Evolutionary conservation across 2,113 vertebrate species (phyloP).

Genomic region (Ptyas mucosa): DNA sequence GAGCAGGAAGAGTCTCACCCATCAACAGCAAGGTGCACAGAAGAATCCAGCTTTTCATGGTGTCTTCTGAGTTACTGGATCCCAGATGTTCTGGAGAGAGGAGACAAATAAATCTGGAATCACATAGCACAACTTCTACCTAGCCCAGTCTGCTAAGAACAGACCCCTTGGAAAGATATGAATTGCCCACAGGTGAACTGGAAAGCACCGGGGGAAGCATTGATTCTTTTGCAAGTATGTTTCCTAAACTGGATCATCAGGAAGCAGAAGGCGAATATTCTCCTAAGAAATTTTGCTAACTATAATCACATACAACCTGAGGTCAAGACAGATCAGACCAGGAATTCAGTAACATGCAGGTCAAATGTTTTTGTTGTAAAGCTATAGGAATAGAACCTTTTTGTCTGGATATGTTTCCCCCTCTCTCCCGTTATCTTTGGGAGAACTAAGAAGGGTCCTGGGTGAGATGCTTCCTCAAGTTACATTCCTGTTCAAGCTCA

Average conservation of each 20-base stretch:
- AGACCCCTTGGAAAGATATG: neutral
- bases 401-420: neutral
- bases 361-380: neutral
- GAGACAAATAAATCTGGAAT: neutral
- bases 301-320: neutral
- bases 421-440: neutral
- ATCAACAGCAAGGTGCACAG: slow-evolving; percentile 67
- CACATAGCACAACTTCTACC: no score
- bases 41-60: slow-evolving; percentile 54
- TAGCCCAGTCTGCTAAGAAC: no score
- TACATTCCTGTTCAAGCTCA: neutral
- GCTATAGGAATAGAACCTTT: neutral
- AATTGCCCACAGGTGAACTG: neutral
- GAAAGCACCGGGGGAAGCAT: neutral
- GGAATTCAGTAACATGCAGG: neutral
- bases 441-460: neutral
- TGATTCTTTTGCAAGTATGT: neutral
- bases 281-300: neutral
- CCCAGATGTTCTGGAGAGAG: neutral
- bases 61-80: neutral
- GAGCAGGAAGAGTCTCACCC: slow-evolving; percentile 48
- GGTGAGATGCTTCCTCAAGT: neutral
- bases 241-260: neutral
- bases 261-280: neutral
- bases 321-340: neutral